Conservation (phyloP, 2,797 vertebrate species). For the Lutjanus campechanus region DNA sequence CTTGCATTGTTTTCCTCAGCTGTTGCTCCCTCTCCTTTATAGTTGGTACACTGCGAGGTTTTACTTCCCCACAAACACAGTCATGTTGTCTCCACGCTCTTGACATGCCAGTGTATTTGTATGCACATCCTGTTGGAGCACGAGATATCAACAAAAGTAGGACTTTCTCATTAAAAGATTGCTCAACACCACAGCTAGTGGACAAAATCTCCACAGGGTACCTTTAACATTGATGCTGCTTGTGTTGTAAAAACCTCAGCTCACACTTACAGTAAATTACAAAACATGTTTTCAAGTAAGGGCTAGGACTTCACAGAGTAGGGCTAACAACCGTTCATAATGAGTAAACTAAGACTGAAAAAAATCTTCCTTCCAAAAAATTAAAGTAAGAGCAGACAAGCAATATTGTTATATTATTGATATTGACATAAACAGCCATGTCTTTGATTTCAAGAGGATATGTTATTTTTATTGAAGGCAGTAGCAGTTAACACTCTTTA, state of each 20-base stretch:
- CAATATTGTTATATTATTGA: not conserved
- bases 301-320: slow-evolving; percentile 30
- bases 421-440: not conserved
- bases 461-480: not conserved
- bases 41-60: too few species aligned
- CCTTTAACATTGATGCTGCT: slow-evolving; percentile 16
- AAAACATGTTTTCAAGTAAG: slow-evolving; percentile 17
- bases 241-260: not conserved
- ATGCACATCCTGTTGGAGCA: not conserved
- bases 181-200: slow-evolving; percentile 12
- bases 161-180: not conserved
- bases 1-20: not conserved
- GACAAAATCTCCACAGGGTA: slow-evolving; percentile 20
- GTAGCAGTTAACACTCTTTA: not conserved
- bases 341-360: not conserved
- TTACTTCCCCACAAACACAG: too few species aligned
- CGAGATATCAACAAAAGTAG: not conserved
- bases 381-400: not conserved
- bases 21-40: not conserved
- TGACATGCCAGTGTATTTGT: not conserved
- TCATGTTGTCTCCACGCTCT: not conserved
- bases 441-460: not conserved
- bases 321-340: slow-evolving; percentile 14
- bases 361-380: not conserved
- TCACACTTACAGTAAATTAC: not conserved